Evolutionary conservation across 64 coral and sea anemone species (phyloP).

Genomic region (Stichodactyla mertensii): DNA sequence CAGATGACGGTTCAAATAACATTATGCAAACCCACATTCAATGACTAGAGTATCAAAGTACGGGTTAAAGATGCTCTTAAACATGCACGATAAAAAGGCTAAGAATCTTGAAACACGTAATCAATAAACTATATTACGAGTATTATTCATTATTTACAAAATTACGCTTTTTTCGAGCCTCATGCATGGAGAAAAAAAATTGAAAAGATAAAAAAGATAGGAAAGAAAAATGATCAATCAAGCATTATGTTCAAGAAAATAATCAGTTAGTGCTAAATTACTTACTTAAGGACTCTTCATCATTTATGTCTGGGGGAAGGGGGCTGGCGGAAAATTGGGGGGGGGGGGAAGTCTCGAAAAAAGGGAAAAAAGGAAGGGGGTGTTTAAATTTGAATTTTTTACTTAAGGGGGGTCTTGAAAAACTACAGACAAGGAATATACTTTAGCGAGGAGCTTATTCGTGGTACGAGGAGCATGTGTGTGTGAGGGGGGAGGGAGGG

Average conservation of each 20-base stretch:
- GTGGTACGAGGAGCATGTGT: too few relatives aligned
- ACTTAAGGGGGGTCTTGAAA: too few relatives aligned
- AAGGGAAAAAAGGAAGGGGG: too few relatives aligned
- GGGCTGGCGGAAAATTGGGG: too few relatives aligned
- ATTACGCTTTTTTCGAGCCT: neutral
- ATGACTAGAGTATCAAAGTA: neutral
- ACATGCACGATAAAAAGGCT: neutral
- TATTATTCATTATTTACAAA: neutral
- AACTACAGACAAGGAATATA: too few relatives aligned
- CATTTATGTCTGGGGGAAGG: too few relatives aligned
- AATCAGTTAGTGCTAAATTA: neutral
- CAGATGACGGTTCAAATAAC: neutral
- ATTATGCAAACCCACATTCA: neutral
- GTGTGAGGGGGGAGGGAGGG: too few relatives aligned
- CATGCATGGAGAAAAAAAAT: neutral
- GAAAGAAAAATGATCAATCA: neutral
- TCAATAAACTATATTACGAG: neutral
- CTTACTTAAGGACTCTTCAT: too few relatives aligned
- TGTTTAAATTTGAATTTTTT: too few relatives aligned
- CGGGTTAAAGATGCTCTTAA: neutral
- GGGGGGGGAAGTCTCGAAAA: too few relatives aligned
- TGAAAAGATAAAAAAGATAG: neutral
- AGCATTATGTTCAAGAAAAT: neutral
- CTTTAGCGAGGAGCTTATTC: too few relatives aligned
- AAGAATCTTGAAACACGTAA: neutral